Conservation (phyloP, 1,140 invertebrate species). For the Drosophila sulfurigaster region DNA sequence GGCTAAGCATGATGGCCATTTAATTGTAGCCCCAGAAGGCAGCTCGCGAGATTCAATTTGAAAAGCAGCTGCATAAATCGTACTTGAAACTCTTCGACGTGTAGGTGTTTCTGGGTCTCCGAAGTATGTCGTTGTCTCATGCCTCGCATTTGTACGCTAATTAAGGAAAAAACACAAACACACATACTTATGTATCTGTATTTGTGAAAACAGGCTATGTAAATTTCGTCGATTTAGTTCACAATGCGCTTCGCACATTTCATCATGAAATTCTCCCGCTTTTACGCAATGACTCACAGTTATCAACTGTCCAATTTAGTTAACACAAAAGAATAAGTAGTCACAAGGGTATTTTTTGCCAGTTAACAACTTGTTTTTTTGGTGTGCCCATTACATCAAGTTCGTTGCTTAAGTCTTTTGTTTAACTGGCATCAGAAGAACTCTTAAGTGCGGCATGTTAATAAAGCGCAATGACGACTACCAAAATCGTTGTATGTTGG, state of each 20-base stretch:
- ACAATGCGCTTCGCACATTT: slow-evolving; percentile 31
- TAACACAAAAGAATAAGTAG: slow-evolving; percentile 12
- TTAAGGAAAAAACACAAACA: slow-evolving; percentile 19
- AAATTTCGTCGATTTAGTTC: slow-evolving; percentile 25
- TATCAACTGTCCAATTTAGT: slow-evolving; percentile 25
- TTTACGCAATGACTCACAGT: slow-evolving; percentile 43
- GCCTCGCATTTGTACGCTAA: slow-evolving; percentile 51
- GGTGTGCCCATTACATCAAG: slow-evolving; percentile 38
- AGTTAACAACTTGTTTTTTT: slow-evolving; percentile 12
- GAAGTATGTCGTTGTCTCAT: slow-evolving; percentile 37
- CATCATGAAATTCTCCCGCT: slow-evolving; percentile 45
- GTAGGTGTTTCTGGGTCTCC: slow-evolving; percentile 36
- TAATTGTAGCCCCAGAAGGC: slow-evolving; percentile 48
- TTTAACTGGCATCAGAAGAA: slow-evolving; percentile 37
- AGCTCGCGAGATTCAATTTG: slow-evolving; percentile 36
- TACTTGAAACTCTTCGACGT: slow-evolving; percentile 14
- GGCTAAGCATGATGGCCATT: slow-evolving; percentile 51
- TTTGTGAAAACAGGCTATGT: slow-evolving; percentile 30
- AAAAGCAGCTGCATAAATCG: slow-evolving; percentile 43
- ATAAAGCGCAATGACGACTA: slow-evolving; percentile 35
- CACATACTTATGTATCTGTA: neutral
- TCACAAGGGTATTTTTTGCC: slow-evolving; percentile 32
- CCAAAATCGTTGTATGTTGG: slow-evolving; percentile 18
- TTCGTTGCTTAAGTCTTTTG: slow-evolving; percentile 56
- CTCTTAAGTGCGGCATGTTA: slow-evolving; percentile 27